A percentile compares a stretch with the other conserved stretches of the same genome.
Evolutionary conservation across 2,797 vertebrate genomes (phyloP).

Genomic region (Babyrousa celebensis): DNA sequence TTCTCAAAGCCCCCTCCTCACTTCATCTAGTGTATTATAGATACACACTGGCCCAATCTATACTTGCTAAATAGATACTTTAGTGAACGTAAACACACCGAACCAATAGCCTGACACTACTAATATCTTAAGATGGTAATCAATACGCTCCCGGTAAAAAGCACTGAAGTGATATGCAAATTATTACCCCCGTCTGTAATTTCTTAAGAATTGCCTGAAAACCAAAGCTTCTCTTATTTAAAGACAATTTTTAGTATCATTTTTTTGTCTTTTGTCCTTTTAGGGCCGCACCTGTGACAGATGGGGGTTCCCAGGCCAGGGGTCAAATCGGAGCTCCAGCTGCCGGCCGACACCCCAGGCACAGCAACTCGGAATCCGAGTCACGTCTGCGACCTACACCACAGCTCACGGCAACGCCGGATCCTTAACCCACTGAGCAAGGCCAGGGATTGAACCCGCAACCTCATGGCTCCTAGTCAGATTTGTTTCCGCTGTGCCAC

Average conservation of each 20-base stretch:
- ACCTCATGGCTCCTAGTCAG: too few species aligned
- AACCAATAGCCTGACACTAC: slow-evolving; percentile 21
- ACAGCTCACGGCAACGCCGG: too few species aligned
- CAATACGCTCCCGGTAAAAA: background rate
- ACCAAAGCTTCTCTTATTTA: slow-evolving; percentile 78
- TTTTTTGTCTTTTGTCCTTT: too few species aligned
- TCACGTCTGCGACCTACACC: too few species aligned
- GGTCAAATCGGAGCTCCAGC: too few species aligned
- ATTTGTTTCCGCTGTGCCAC: too few species aligned
- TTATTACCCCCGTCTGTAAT: slow-evolving; percentile 12
- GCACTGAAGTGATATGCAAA: background rate
- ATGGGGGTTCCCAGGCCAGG: too few species aligned
- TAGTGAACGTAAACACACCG: slow-evolving; percentile 53
- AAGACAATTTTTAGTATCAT: slow-evolving; percentile 82
- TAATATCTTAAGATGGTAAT: slow-evolving; percentile 25
- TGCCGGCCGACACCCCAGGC: too few species aligned
- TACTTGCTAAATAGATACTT: slow-evolving; percentile 28
- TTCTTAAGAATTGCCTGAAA: slow-evolving; percentile 57
- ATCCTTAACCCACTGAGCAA: too few species aligned
- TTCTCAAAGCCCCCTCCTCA: background rate
- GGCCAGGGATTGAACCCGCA: too few species aligned
- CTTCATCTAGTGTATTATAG: slow-evolving; percentile 29
- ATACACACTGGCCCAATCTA: background rate
- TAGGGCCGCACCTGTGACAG: too few species aligned
- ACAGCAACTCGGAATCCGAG: too few species aligned